Base-by-base conservation (phyloP, 2,113 vertebrate species). In the Thalassarche chlororhynchos region DNA sequence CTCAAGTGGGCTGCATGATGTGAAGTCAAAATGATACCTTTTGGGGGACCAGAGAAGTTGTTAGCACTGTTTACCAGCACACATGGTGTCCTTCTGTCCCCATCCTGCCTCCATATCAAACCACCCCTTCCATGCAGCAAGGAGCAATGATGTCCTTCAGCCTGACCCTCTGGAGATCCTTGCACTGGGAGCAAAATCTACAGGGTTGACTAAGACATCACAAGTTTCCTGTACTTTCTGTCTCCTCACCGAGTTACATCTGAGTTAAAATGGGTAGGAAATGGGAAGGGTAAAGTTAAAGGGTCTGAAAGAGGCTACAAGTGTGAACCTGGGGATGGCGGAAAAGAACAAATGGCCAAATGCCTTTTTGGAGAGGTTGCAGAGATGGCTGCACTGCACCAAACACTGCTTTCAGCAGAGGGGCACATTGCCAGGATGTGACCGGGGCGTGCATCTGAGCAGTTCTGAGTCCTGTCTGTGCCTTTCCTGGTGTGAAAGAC, bases 291-390 rank as follows among this genome's bases (percentile, higher is more conserved):
- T 58, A 14, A 78, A 78, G 15, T 10, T 26, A 15, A 83, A 77
- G 16, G 14, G 19, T 11, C 55, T 87, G 46, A 62, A 79, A 57
- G 38, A 46, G 5, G 12, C 8, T 46, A 28, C 15, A 61, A 3
- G 10, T 0, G 1, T 21, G 44, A 87, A 38, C 17, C 25, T 68
- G 38, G 7, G 18, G 8, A 11, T 1, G 3, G 6, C 0, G 7
- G 65, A 46, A 44, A 55, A 31, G 62, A 66, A 10, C 14, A 38
- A 47, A 20, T 0, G 7, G 13, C 16, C 36, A 38, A 25, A 6
- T 9, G 14, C 13, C 42, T 61, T 40, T 26, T 1, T 34, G 40
- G 49, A 62, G 58, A 32, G 32, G 18, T 2, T 38, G 31, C 34
- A 65, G 80, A 17, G 31, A 28, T 1, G 20, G 23, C 82, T 91